Base-by-base conservation (phyloP, 2,113 vertebrate species). In the Connochaetes taurinus region DNA sequence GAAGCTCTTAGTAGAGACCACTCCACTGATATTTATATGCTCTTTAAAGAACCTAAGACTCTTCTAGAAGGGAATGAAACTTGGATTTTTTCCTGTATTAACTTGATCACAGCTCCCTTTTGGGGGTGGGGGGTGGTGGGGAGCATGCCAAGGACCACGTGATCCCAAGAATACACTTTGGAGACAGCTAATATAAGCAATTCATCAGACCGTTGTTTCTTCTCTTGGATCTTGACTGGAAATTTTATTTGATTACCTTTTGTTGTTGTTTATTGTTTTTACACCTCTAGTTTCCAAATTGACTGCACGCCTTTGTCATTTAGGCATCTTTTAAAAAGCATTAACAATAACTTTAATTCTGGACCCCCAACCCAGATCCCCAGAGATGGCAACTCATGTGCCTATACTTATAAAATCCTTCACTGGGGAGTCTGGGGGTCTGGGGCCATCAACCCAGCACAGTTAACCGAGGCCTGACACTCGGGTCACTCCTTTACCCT, bases 71-170 rank as follows among this genome's bases (percentile, higher is more conserved):
- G 17, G 14, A 25, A 13, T 83, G 36, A 8, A 31, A 13, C 60
- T 25, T 31, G 12, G 43, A 52, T 29, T 11, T 40, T 81, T 55
- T 33, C 43, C 25, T 4, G 1, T 27, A 11, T 27, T 58, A 17
- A 11, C 7, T 17, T 78, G 40, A 31, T 16, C 52, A 36, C n/a
- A 36, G 33, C 11, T 31, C 33, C 43, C 76, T 31, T 93, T 62
- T 14, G 58, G 13, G 6, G 29, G 58, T 27, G 58, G 60, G 14
- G 29, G 15, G 15, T 2, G 2, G 9, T 0, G 3, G 7, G 2
- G 21, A 29, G 1, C 3, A 3, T 45, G n/a, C 89, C 31, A 43
- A 16, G 80, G 33, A 11, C 9, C 27, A 17, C 43, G 2, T 17
- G 16, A 47, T 78, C 31, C 87, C 91, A 27, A 78, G 36, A 47